Percentiles rank a stretch among this genome's conserved stretches.
Conservation (phyloP, 2,113 vertebrate genomes). For the Microtus ochrogaster region DNA sequence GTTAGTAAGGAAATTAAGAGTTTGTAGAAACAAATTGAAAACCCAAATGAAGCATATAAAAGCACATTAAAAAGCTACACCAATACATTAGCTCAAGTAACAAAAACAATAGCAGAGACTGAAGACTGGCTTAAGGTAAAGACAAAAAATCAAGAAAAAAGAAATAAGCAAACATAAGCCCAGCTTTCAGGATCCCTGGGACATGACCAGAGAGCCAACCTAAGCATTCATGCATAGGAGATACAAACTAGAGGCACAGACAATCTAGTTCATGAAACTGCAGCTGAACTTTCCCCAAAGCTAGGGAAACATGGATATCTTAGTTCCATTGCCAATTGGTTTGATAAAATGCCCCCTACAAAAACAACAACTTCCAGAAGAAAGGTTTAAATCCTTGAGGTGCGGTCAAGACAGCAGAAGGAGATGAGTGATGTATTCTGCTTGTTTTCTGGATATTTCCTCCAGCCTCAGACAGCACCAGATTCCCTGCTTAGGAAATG, state of each 20-base stretch:
- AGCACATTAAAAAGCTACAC: not conserved
- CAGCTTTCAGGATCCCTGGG: not conserved
- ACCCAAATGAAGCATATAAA: not conserved
- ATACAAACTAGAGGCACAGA: not conserved
- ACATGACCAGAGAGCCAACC: not conserved
- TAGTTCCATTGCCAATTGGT: not conserved
- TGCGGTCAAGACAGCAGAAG: not conserved
- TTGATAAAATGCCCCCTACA: too few species aligned
- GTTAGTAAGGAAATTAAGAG: not conserved
- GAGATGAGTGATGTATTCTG: not conserved
- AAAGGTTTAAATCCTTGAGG: not conserved
- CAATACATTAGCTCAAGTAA: not conserved
- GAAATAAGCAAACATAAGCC: not conserved
- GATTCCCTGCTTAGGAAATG: not conserved
- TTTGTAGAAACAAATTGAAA: not conserved
- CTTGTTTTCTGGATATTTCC: not conserved
- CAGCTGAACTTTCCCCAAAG: not conserved
- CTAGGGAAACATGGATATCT: not conserved
- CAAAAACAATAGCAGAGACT: not conserved
- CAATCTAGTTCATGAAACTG: not conserved
- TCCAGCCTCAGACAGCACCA: not conserved
- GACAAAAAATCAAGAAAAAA: not conserved
- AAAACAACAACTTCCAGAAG: not conserved
- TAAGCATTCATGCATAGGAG: not conserved
- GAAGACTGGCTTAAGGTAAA: not conserved